phyloP scores from a whole-genome alignment of 1,140 invertebrate genomes.

The Anoplolepis gracilipes region DNA sequence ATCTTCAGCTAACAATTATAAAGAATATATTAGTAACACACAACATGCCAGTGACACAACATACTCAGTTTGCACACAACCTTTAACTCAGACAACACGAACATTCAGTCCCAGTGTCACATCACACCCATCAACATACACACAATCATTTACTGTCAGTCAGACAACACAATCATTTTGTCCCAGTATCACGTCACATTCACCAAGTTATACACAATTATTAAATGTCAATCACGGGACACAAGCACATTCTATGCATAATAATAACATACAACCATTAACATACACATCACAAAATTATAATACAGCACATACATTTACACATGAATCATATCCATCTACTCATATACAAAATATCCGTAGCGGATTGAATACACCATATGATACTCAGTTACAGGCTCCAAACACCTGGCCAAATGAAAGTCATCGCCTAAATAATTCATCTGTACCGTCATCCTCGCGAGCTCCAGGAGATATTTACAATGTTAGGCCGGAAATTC shows the following conservation, averaged over 20 bases:
- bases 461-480: background rate
- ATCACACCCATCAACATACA: too few relatives aligned
- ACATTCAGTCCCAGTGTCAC: background rate
- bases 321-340: background rate
- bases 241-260: background rate
- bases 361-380: background rate
- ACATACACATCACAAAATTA: background rate
- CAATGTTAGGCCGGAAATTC: background rate
- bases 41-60: background rate
- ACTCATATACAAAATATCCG: background rate
- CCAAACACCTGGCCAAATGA: background rate
- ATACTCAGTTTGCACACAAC: background rate
- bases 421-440: background rate
- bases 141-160: too few relatives aligned
- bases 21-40: background rate
- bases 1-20: background rate
- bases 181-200: background rate
- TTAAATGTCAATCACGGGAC: background rate
- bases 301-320: background rate
- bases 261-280: background rate
- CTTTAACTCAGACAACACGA: background rate
- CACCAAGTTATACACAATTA: background rate
- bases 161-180: too few relatives aligned
- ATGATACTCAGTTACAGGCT: background rate
- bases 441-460: background rate